Percentiles rank a stretch among this genome's conserved stretches.
These are phyloP conservation scores for Pachydiplax longipennis DNA, from an alignment of 2,888 invertebrate genomes.

Conservation along the genomic window DNA sequence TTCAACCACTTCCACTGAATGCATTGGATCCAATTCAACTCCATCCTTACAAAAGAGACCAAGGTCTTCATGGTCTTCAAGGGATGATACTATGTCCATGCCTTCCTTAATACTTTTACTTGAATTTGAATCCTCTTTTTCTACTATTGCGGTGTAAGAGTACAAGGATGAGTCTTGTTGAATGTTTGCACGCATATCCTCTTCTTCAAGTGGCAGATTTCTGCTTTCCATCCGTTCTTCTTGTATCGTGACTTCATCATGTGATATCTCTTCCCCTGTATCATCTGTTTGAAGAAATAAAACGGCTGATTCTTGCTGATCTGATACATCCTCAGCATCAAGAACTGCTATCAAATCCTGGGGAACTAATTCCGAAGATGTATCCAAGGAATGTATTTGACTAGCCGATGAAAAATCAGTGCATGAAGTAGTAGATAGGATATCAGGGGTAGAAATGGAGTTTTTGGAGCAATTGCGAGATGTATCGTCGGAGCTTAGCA, in stretches of 20 bases:
- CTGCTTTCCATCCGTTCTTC: not conserved
- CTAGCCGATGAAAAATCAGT: not conserved
- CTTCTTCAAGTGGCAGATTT: not conserved
- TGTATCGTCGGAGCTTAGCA: not conserved
- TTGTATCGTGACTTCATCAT: not conserved
- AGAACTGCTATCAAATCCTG: constrained; percentile 26
- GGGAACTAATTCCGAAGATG: not conserved
- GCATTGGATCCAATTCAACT: constrained; percentile 1
- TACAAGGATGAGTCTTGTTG: not conserved
- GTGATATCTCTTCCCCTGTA: not conserved
- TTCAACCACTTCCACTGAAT: not conserved
- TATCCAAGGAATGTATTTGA: constrained; percentile 13
- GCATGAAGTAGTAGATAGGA: not conserved
- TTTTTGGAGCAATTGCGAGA: not conserved
- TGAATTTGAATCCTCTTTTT: not conserved
- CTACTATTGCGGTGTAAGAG: not conserved
- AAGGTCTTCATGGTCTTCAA: constrained; percentile 6
- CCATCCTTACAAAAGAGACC: constrained; percentile 19
- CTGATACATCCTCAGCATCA: not conserved
- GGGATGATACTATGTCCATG: constrained; percentile 9
- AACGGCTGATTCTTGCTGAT: constrained; percentile 13
- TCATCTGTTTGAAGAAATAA: not conserved
- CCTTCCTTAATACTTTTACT: constrained; percentile 5
- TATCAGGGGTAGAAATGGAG: not conserved
- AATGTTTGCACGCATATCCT: not conserved